Evolutionary conservation across 2,113 vertebrate species (phyloP), one percentile per base, ranked within the genome.

Genomic region (Nothoprocta pentlandii): DNA sequence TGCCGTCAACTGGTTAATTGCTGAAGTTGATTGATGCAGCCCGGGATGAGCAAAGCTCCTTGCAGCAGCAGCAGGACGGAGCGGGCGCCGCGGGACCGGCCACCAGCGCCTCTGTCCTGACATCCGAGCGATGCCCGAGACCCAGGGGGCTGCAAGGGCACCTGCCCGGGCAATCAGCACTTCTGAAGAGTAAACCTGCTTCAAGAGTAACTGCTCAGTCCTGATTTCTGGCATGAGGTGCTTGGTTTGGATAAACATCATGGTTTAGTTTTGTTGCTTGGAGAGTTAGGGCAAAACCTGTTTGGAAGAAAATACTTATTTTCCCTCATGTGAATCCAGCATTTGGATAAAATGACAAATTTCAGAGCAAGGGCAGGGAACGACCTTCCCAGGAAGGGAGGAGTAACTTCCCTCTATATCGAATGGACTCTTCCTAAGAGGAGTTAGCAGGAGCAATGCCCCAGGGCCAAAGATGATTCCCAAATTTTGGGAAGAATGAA

Each of bases 1-100:
- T 81, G 69, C 85, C 78, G 83, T 81, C 92, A 90, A 58, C 26
- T 28, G 44, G 63, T 25, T 95, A 95, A 94, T 93, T 93, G 89
- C 77, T 32, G 84, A 90, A 78, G 66, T 66, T 90, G 83, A 80
- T 59, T 87, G 88, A 95, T 73, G 77, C 26, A 77, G 78, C 59
- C 70, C 5, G n/a, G 46, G 70, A 89, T 17, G 70, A 93, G 84
- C 78, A 80, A 66, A 41, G 42, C 53, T 86, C 69, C 77, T 74
- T 89, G 80, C 76, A 88, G 77, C 46, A 66, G 67, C 56, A 67
- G 68, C 59, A 46, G 56, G 73, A 36, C 0, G 21, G 39, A 63
- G n/a, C 26, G 12, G 10, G 34, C 8, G 59, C 19, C 15, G 25
- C 25, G 26, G 26, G 10, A 7, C 58, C 9, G 20, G 26, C 46